Evolutionary conservation across 2,113 vertebrate genomes (phyloP), one percentile per base, ranked within the genome.

Genomic region (Atractosteus spatula): DNA sequence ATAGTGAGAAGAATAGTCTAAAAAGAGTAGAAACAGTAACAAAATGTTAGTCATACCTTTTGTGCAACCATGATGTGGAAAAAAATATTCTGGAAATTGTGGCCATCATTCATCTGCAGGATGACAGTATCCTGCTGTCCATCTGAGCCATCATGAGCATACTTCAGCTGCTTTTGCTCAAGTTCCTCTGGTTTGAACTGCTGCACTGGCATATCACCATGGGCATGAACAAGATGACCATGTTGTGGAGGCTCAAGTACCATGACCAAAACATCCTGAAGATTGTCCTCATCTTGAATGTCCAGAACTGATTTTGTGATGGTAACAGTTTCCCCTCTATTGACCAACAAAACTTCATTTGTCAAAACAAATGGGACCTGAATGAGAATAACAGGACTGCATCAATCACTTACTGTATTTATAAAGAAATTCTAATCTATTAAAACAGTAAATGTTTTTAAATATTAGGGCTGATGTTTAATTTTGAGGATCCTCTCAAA

Each of bases 211-310:
- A 77, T 47, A 14, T 91, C 83, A 3, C 81, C 66, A 0, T 87
- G 79, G 65, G 88, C 55, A 56, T 71, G 89, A 3, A 90, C 78
- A 75, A 98, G 84, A 1, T 41, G 85, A 65, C 97, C 97, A 0
- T 94, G 92, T 3, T 1, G 87, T 0, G 97, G 96, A 0, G 93
- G 78, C 8, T 94, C 93, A 0, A 97, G 77, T 62, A 98, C 89
- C 74, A 87, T 69, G 8, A 98, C 69, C 8, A 93, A 83, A 14
- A 98, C 91, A 0, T 98, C 95, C 41, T 93, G 84, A 0, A 94
- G 89, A 13, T 98, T 98, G 91, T 99, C 97, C 0, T 85, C 79
- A 77, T 99, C 97, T 16, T 90, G 85, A 55, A 98, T 83, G 10
- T 91, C 92, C 7, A 99, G 91, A 51, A 92, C 65, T 2, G 83